phyloP scores from a whole-genome alignment of 1,140 invertebrate genomes.

The Polypedilum vanderplanki region DNA sequence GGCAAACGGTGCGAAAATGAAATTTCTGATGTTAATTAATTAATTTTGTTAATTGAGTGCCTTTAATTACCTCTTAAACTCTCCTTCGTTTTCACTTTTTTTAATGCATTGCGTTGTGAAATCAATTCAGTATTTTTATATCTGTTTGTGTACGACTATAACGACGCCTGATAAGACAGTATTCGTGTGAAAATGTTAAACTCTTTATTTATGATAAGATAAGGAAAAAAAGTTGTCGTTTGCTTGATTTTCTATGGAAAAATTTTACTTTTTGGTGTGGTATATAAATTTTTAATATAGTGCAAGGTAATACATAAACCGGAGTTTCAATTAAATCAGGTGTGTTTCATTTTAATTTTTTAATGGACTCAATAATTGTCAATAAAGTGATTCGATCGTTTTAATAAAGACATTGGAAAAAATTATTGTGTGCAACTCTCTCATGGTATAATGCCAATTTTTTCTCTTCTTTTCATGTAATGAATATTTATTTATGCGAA shows the following conservation, averaged over 20 bases:
- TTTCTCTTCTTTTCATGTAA: background rate
- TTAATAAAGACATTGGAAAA: background rate
- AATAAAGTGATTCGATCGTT: too few relatives aligned
- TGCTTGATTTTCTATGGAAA: background rate
- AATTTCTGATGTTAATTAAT: background rate
- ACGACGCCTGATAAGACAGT: background rate
- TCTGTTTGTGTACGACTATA: background rate
- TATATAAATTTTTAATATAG: background rate
- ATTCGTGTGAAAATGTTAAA: too few relatives aligned
- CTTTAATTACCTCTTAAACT: background rate
- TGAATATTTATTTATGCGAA: constrained; percentile 19
- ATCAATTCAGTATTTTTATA: background rate
- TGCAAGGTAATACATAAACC: background rate
- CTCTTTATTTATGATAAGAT: background rate
- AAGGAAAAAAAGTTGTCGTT: background rate
- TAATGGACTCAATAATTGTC: too few relatives aligned
- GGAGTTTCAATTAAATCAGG: background rate
- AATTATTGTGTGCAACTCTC: background rate
- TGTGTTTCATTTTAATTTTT: background rate
- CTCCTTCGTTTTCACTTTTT: background rate
- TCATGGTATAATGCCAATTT: background rate
- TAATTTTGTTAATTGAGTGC: background rate
- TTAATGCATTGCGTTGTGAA: background rate
- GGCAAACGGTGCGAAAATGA: background rate
- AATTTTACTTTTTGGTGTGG: background rate